These are phyloP conservation scores for Mythimna ferrago DNA, from an alignment of 2,888 invertebrate species.

Conservation along the genomic window DNA sequence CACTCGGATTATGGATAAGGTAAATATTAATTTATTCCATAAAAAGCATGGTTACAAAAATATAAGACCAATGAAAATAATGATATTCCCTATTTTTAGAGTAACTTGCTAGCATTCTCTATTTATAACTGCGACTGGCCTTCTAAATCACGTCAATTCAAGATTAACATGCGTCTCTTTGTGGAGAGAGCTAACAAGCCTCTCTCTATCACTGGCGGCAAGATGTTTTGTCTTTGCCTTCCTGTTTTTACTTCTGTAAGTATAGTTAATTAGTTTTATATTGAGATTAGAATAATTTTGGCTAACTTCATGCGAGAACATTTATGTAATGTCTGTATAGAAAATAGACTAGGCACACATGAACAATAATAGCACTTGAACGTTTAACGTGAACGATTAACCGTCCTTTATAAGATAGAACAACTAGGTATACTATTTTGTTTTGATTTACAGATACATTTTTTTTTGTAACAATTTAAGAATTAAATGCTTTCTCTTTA, in stretches of 20 bases:
- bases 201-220: constrained; percentile 77
- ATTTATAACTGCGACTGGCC: constrained; percentile 81
- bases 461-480: too few species aligned
- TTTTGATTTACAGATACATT: too few species aligned
- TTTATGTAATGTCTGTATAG: too few species aligned
- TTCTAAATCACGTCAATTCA: constrained; percentile 73
- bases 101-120: constrained; percentile 73
- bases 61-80: not conserved
- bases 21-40: constrained; percentile 43
- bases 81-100: constrained; percentile 66
- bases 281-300: not conserved
- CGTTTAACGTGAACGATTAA: too few species aligned
- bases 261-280: not conserved
- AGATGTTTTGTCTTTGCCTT: constrained; percentile 81
- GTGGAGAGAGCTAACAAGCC: constrained; percentile 77
- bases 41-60: not conserved
- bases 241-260: constrained; percentile 81
- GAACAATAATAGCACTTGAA: too few species aligned
- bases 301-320: too few species aligned
- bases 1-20: constrained; percentile 77
- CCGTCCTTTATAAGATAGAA: too few species aligned
- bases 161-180: constrained; percentile 78
- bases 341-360: too few species aligned
- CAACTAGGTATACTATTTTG: too few species aligned
- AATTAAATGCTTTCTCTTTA: not conserved